Evolutionary conservation across 2,797 vertebrate species (phyloP), one percentile per base, ranked within the genome.

Genomic region (Falco naumanni): DNA sequence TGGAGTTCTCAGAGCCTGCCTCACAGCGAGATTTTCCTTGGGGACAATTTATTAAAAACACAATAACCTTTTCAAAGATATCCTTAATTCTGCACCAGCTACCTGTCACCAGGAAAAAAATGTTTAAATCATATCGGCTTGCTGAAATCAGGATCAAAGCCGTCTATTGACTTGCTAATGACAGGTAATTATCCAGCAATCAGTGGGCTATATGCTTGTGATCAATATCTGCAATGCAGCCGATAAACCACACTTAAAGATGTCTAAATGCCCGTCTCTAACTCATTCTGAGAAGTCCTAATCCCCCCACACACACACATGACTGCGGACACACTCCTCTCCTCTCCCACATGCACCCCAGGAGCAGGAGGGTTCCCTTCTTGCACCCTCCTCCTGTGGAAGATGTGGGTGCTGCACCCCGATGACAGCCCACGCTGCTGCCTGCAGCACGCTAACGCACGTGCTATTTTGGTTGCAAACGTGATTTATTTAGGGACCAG

Each of bases 141-240:
- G 0, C 64, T 61, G 87, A 45, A 92, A 54, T 16, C 51, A 20
- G 60, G 61, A 88, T 83, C 69, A 4, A 88, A 93, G 57, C 57
- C 71, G 53, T 75, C 91, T 86, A 93, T 91, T 90, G 91, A 90
- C 65, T 74, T 57, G 3, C 72, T 91, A 95, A 93, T 47, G 85
- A 90, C 93, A 90, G 29, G 57, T 47, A 88, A 95, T 95, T 88
- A 88, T 21, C 72, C 83, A 56, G 85, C 79, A 71, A 61, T 75
- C 88, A 50, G 72, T 50, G 83, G 90, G 15, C 57, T 28, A 17
- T 15, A 21, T 3, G 1, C 43, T 14, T 10, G 29, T 75, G 80
- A 90, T 94, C 94, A 17, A 17, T 81, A 54, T 11, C 43, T 74
- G 71, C 10, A 33, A 13, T 5, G 28, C 87, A 83, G 75, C 43